Percentiles rank a stretch among this genome's conserved stretches.
Evolutionary conservation across 2,888 invertebrate genomes (phyloP).

Genomic region (Diadromus collaris): DNA sequence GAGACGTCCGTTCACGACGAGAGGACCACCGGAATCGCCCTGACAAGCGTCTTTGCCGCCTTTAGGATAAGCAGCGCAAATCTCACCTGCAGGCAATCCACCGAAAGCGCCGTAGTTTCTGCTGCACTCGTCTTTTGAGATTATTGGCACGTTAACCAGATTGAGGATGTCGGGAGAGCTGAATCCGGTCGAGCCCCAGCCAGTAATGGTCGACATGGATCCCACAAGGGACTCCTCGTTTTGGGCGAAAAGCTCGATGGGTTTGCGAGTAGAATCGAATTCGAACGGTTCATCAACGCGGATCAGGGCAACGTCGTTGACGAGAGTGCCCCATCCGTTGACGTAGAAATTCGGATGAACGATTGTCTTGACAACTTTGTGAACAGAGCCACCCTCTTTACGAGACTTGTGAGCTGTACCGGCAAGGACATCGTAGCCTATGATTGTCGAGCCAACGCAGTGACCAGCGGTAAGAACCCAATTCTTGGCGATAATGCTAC

Average conservation of each 20-base stretch:
- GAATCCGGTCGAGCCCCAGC: slow-evolving; percentile 66
- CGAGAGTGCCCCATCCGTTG: background rate
- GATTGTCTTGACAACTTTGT: slow-evolving; percentile 48
- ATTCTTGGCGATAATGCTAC: slow-evolving; percentile 80
- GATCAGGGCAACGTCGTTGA: slow-evolving; percentile 81
- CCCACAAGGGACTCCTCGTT: slow-evolving; percentile 67
- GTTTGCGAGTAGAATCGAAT: slow-evolving; percentile 80
- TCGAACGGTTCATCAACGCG: slow-evolving; percentile 80
- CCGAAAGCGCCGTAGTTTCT: slow-evolving; percentile 52
- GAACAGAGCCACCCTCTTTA: slow-evolving; percentile 47
- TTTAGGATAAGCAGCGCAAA: slow-evolving; percentile 83
- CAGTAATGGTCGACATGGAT: slow-evolving; percentile 62
- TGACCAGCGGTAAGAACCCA: slow-evolving; percentile 83
- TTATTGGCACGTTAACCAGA: slow-evolving; percentile 82
- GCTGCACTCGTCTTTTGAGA: slow-evolving; percentile 81
- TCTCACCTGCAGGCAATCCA: slow-evolving; percentile 76
- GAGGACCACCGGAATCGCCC: slow-evolving; percentile 70
- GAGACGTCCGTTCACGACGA: slow-evolving; percentile 64
- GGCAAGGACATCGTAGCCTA: slow-evolving; percentile 80
- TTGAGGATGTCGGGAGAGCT: slow-evolving; percentile 74
- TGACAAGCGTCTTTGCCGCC: slow-evolving; percentile 80
- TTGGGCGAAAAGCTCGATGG: slow-evolving; percentile 79
- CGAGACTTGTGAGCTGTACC: slow-evolving; percentile 77
- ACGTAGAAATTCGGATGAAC: slow-evolving; percentile 28
- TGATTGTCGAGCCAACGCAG: slow-evolving; percentile 77